Base-by-base conservation (phyloP, 2,797 vertebrate species). In the Galago senegalensis region DNA sequence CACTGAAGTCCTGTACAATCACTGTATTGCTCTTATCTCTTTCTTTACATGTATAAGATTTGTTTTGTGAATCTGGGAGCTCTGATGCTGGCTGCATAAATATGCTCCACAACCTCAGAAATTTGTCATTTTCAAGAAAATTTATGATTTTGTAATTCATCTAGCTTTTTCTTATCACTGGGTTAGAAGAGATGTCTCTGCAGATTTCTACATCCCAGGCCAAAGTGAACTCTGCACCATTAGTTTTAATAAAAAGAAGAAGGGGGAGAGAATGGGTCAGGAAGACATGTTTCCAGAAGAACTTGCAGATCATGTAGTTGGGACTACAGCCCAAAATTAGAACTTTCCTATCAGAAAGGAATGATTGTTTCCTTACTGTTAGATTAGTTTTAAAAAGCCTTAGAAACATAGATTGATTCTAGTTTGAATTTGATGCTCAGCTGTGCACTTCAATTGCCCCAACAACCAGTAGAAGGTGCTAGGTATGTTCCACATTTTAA, bases 331-430 rank as follows among this genome's bases (percentile, higher is more conserved):
- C 56, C 31, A 96, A 23, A 90, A 77, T 69, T 84, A 80, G 40
- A 94, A 82, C 34, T 82, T 37, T n/a, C 12, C 40, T 85, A n/a
- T 67, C 29, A 90, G 70, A 91, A 87, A 83, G 20, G 21, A 60
- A 77, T 20, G 7, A 0, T 43, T 72, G 12, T 60, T 87, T 7
- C 69, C 14, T 79, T 34, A 72, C 40, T 80, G 70, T 67, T 79
- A 34, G 20, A 70, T 90, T 72, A 93, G 29, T 34, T 67, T 53
- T 11, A 58, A 84, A 25, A 56, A 73, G 9, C 2, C 49, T 81
- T 93, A 31, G 13, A 4, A 89, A 75, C 49, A 27, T 34, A 77
- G 40, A 34, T 2, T 67, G 25, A 65, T 53, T 95, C 49, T 14
- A 49, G 18, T 87, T 83, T 63, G 20, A 10, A 69, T 34, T 29